Evolutionary conservation across 2,888 invertebrate species (phyloP), one percentile per base, ranked within the genome.

Genomic region (Anoncus sp.): DNA sequence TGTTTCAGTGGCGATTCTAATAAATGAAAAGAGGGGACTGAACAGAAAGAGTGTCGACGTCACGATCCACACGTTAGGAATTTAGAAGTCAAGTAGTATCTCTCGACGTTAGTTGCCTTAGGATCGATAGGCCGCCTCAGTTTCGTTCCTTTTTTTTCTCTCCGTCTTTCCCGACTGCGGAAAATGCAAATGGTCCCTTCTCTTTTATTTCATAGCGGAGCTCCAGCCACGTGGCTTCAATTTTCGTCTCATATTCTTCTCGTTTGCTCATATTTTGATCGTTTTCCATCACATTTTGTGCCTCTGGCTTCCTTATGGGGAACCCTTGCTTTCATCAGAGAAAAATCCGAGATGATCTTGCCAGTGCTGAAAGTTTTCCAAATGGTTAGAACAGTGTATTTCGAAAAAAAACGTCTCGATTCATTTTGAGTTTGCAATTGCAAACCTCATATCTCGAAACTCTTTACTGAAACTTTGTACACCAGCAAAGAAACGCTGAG

Each of bases 141-240:
- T 14, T 24, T 27, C 35, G n/a, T n/a, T 43, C 43, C 18, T 20
- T 24, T 31, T 51, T 60, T 16, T 10, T 63, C 47, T 24, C 18
- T 18, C 18, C 22, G 27, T 35, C 62, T 57, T 47, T 38, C n/a
- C 66, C 49, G 47, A 55, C 49, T 51, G 59, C 38, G 66, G 31
- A 72, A 74, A 71, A 78, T 80, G 74, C 70, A 80, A 77, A 80
- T 80, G 67, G 72, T 77, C 49, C 24, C 65, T 76, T 79, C 24
- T 55, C 40, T 60, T 51, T n/a, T n/a, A 38, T 12, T 2, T 16
- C 14, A 35, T 62, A 57, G 69, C 63, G 16, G 20, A 18, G 6
- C 59, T 31, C 31, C 22, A 18, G 49, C 57, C 55, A 38, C 66
- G 57, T 35, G 62, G 27, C 55, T 22, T 31, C 12, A 14, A 24